A percentile compares a stretch with the other conserved stretches of the same genome.
phyloP scores from a whole-genome alignment of 2,888 invertebrate species.

The Pyrrhosoma nymphula region DNA sequence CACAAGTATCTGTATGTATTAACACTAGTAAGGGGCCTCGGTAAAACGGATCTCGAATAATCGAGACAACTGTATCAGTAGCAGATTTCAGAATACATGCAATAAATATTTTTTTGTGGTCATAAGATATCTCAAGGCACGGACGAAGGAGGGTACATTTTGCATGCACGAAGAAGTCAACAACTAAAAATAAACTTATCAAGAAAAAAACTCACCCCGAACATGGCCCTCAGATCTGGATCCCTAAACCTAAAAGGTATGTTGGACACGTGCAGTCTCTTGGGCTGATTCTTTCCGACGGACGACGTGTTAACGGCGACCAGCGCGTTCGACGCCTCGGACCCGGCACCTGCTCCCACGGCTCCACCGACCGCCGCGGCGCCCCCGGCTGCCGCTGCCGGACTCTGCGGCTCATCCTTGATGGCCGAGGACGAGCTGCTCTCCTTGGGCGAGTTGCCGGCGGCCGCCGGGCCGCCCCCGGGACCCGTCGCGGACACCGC shows the following conservation, averaged over 20 bases:
- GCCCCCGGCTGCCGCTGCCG: conserved; percentile 76
- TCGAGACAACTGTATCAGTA: too few species aligned
- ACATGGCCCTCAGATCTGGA: conserved; percentile 98
- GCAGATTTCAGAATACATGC: too few species aligned
- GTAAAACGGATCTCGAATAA: too few species aligned
- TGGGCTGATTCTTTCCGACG: conserved; percentile 87
- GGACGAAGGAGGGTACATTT: too few species aligned
- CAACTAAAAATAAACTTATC: too few species aligned
- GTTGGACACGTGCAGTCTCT: conserved; percentile 99
- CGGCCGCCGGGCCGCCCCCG: conserved; percentile 76
- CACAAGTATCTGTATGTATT: too few species aligned
- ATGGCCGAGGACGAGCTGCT: conserved; percentile 44
- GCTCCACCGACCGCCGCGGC: conserved; percentile 77
- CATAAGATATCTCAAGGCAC: too few species aligned
- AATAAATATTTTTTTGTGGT: too few species aligned
- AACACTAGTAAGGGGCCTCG: too few species aligned
- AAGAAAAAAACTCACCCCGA: conserved; percentile 91
- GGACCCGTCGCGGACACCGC: conserved; percentile 78
- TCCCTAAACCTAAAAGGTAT: conserved; percentile 99
- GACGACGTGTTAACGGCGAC: conserved; percentile 68
- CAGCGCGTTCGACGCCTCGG: conserved; percentile 72
- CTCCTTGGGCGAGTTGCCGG: conserved; percentile 74
- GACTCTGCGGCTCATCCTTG: conserved; percentile 75
- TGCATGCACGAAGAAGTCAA: too few species aligned
- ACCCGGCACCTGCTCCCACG: conserved; percentile 80